Evolutionary conservation across 2,113 vertebrate genomes (phyloP).

Genomic region (Gnathonemus echidnorhynchus): DNA sequence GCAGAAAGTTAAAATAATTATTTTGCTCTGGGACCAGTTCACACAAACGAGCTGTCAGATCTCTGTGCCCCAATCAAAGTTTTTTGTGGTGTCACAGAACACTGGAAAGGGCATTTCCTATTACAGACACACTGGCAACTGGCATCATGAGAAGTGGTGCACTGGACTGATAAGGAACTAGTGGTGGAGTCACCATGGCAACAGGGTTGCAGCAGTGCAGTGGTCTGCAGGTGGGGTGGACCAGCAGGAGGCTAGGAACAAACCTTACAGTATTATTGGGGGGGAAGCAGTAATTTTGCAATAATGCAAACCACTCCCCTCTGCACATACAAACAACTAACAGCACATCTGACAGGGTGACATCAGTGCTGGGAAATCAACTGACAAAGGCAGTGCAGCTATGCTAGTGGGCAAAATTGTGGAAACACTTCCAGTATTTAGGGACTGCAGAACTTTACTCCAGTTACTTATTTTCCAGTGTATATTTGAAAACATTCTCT

Average conservation of each 20-base stretch:
- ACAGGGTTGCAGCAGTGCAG: neutral
- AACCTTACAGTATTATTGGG: neutral
- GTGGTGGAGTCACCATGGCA: conserved; percentile 5
- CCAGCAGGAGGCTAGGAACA: neutral
- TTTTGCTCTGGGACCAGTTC: neutral
- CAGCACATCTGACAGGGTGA: neutral
- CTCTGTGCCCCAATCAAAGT: neutral
- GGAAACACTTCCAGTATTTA: no score
- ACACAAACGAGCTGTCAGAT: neutral
- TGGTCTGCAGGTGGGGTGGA: neutral
- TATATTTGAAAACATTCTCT: no score
- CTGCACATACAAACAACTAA: neutral
- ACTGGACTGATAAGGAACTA: conserved; percentile 13
- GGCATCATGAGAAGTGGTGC: neutral
- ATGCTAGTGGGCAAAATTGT: no score
- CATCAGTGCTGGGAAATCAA: neutral
- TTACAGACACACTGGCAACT: neutral
- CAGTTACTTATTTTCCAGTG: no score
- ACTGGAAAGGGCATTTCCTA: neutral
- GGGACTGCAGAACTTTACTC: no score
- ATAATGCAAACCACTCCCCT: neutral
- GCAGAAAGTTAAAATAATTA: neutral
- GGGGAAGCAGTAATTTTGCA: neutral
- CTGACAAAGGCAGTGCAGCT: neutral
- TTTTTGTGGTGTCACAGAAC: neutral